phyloP scores from a whole-genome alignment of 2,797 vertebrate species.

The Epinephelus malabaricus region DNA sequence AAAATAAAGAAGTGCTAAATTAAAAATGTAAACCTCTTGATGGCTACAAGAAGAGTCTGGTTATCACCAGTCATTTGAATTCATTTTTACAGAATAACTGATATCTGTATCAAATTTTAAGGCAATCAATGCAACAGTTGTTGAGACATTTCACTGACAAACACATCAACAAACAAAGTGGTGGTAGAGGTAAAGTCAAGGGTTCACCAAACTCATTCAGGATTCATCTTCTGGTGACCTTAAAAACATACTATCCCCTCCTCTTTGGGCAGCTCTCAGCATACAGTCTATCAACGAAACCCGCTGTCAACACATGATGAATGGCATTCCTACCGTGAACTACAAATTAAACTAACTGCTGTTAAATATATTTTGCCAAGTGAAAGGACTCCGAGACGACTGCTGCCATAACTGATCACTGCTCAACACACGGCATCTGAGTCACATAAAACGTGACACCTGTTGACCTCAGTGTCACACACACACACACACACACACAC shows the following conservation, averaged over 20 bases:
- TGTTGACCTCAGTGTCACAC: slow-evolving; percentile 64
- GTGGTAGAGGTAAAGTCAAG: neutral
- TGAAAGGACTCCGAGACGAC: slow-evolving; percentile 32
- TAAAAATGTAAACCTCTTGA: neutral
- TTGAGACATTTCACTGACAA: neutral
- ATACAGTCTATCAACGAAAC: neutral
- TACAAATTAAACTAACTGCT: slow-evolving; percentile 19
- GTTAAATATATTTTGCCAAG: slow-evolving; percentile 26
- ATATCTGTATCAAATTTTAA: neutral
- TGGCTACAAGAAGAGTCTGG: neutral
- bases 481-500: neutral
- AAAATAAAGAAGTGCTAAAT: neutral
- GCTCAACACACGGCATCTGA: slow-evolving; percentile 27
- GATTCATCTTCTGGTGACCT: neutral
- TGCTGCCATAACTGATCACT: slow-evolving; percentile 30
- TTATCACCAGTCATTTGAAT: neutral
- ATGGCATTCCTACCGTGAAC: neutral
- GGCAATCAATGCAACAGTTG: neutral
- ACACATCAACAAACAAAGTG: neutral
- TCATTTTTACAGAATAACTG: neutral
- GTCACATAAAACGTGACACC: slow-evolving; percentile 66
- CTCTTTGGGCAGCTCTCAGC: neutral
- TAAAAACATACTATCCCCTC: neutral
- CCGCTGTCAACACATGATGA: slow-evolving; percentile 29
- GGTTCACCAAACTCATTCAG: neutral